Evolutionary conservation across 2,888 invertebrate genomes (phyloP).

Genomic region (Hipparchia semele): DNA sequence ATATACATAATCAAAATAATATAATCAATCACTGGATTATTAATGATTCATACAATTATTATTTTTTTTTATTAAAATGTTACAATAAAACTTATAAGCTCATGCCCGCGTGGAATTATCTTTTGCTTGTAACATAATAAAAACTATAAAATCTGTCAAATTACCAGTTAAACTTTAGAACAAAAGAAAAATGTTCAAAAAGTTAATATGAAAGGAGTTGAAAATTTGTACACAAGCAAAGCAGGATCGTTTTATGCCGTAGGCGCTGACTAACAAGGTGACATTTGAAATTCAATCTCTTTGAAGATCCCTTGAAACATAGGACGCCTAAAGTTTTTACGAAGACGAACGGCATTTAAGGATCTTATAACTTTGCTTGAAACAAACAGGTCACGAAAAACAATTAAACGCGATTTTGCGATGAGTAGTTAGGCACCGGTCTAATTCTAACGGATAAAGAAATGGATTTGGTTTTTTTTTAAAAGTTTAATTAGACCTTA

Average conservation of each 20-base stretch:
- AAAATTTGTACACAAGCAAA: not conserved
- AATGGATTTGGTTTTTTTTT: no score
- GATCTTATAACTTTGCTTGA: not conserved
- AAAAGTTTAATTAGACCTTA: no score
- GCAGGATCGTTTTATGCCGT: constrained; percentile 2
- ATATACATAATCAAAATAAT: no score
- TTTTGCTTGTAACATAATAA: no score
- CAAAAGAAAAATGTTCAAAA: not conserved
- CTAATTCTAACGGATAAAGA: no score
- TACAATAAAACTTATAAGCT: no score
- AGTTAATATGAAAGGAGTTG: not conserved
- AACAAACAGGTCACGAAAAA: not conserved
- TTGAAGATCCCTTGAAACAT: constrained; percentile 16
- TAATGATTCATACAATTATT: no score
- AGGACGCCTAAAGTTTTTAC: constrained; percentile 21
- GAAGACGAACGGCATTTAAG: constrained; percentile 10
- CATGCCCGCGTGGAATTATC: no score
- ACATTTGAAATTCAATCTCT: constrained; percentile 24
- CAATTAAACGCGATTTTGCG: not conserved
- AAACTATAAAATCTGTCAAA: not conserved
- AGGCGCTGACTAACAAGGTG: constrained; percentile 20
- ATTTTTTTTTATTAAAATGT: no score
- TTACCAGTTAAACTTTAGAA: not conserved
- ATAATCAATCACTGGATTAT: no score
- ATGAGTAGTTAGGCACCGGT: no score